Percentiles rank a stretch among this genome's conserved stretches.
Conservation (phyloP, 92 coral and sea anemone species). For the Isaurus tuberculatus region DNA sequence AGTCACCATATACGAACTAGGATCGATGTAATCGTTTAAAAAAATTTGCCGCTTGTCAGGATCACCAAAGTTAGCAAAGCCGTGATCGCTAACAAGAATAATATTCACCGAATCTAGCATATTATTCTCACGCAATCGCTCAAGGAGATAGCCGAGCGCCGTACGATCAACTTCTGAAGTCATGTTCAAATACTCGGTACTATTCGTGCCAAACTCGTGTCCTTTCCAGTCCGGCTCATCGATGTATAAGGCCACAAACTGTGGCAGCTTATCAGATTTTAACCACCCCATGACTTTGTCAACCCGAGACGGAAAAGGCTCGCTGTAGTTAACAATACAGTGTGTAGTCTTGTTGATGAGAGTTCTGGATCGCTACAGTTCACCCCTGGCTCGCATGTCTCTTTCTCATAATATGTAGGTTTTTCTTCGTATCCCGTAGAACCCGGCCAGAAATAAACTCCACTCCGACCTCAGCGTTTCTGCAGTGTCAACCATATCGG, state of each 20-base stretch:
- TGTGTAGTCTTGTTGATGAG: neutral
- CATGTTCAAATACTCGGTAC: slow-evolving; percentile 12
- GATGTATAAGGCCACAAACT: slow-evolving; percentile 40
- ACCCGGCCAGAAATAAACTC: slow-evolving; percentile 53
- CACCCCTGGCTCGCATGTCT: neutral
- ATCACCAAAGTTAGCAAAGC: slow-evolving; percentile 47
- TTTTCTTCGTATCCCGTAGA: slow-evolving; percentile 24
- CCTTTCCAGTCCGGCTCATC: slow-evolving; percentile 49
- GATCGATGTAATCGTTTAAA: slow-evolving; percentile 46
- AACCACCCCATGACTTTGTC: slow-evolving; percentile 36
- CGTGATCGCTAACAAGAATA: slow-evolving; percentile 58
- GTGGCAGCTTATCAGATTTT: slow-evolving; percentile 24
- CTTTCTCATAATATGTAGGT: slow-evolving; percentile 43
- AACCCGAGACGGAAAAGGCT: slow-evolving; percentile 40
- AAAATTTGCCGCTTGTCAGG: neutral
- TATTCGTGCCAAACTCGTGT: slow-evolving; percentile 18
- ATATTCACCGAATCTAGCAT: slow-evolving; percentile 41
- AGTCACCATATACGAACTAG: slow-evolving; percentile 36
- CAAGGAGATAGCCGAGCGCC: slow-evolving; percentile 41
- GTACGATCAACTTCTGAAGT: slow-evolving; percentile 4
- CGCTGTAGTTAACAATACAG: slow-evolving; percentile 18
- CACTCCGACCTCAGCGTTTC: slow-evolving; percentile 38
- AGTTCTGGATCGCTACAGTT: neutral
- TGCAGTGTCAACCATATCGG: slow-evolving; percentile 55
- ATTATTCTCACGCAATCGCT: neutral